These are phyloP conservation scores for Leucopsar rothschildi DNA, from an alignment of 2,113 vertebrate genomes.

Conservation along the genomic window DNA sequence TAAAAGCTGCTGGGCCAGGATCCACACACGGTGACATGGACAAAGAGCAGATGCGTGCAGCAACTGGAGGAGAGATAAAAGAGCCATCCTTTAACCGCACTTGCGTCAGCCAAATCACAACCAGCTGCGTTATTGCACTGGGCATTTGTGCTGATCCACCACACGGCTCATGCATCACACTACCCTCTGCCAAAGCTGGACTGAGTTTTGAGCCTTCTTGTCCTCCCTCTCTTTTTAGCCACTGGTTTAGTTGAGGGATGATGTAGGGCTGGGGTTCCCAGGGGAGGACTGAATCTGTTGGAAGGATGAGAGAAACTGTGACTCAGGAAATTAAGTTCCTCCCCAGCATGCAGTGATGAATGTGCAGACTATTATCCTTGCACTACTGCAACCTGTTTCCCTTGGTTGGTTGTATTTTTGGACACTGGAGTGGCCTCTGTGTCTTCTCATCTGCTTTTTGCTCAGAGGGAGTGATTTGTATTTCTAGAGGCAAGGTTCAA, in stretches of 20 bases:
- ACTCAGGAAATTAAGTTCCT: constrained; percentile 32
- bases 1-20: not conserved
- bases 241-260: not conserved
- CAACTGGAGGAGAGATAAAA: constrained; percentile 32
- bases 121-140: not conserved
- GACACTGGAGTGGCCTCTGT: not conserved
- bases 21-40: not conserved
- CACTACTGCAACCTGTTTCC: not conserved
- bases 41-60: constrained; percentile 22
- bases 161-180: accelerated
- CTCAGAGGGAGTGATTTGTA: not conserved
- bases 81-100: not conserved
- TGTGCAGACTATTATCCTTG: not conserved
- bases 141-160: constrained; percentile 31
- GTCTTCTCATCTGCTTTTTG: not conserved
- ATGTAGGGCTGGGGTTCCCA: not conserved
- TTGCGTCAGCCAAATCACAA: constrained; percentile 33
- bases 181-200: not conserved
- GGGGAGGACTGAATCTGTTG: constrained; percentile 16
- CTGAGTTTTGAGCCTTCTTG: not conserved
- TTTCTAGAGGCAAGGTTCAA: not conserved
- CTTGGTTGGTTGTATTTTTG: not conserved
- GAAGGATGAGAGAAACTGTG: constrained; percentile 43
- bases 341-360: not conserved
- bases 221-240: not conserved